phyloP scores from a whole-genome alignment of 2,888 invertebrate genomes.

The Lasioglossum lativentre region DNA sequence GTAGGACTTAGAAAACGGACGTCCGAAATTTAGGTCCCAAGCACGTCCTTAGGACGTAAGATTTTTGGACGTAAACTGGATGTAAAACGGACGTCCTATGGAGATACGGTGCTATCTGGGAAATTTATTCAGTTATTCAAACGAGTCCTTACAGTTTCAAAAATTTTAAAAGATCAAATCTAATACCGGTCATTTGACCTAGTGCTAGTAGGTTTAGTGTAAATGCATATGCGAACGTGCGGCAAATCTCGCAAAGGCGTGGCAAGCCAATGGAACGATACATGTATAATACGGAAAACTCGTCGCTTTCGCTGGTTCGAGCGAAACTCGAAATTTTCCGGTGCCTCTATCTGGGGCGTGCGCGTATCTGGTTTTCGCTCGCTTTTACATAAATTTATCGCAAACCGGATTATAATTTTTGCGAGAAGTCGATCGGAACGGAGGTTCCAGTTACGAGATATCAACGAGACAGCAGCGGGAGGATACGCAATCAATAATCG shows the following conservation, averaged over 20 bases:
- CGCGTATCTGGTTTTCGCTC: not conserved
- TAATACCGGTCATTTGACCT: too few relatives aligned
- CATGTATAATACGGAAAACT: not conserved
- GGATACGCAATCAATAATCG: not conserved
- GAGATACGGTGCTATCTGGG: too few relatives aligned
- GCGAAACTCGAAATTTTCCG: not conserved
- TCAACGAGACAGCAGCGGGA: not conserved
- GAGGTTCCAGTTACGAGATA: not conserved
- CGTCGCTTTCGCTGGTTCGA: not conserved
- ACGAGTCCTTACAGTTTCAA: too few relatives aligned
- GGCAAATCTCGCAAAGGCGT: not conserved
- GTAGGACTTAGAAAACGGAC: too few relatives aligned
- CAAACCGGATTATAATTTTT: constrained; percentile 3
- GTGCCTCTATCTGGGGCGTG: not conserved
- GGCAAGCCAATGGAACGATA: not conserved
- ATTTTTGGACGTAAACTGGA: too few relatives aligned
- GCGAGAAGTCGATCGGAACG: not conserved
- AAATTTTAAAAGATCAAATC: too few relatives aligned
- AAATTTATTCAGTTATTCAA: too few relatives aligned
- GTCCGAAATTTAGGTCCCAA: too few relatives aligned
- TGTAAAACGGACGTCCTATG: too few relatives aligned
- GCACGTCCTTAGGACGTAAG: too few relatives aligned
- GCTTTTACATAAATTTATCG: not conserved
- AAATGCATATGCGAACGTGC: too few relatives aligned
- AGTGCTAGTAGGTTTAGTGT: too few relatives aligned